Base-by-base conservation (phyloP, 1,140 invertebrate genomes). In the Caenorhabditis remanei region DNA sequence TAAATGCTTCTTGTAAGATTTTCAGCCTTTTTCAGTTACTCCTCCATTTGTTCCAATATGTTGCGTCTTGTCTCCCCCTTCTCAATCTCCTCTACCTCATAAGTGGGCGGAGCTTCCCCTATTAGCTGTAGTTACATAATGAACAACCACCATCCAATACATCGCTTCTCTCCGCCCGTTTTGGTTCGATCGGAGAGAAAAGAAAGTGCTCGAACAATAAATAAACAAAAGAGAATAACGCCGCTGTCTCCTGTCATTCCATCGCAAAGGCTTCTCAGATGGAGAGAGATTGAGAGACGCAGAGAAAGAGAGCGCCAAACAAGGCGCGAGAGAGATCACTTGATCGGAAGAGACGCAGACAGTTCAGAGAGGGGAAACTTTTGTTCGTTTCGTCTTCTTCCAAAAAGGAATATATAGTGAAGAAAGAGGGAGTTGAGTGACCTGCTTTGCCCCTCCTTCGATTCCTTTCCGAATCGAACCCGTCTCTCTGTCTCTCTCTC, bases 211-310 rank as follows among this genome's bases (percentile, higher is more conserved):
- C 71, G 71, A 79, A 79, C 71, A 50, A 79, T 79, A 79, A 79
- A 79, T 79, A 79, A 79, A 79, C 71, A 79, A 79, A 50, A 79
- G 32, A 41, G 21, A 48, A 71, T 19, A 16, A n/a, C 67, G n/a
- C 32, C 61, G 11, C 63, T 40, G 8, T 53, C 16, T 16, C 56
- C 56, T 58, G 56, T 58, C 56, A 58, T 58, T 58, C n/a, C 56
- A n/a, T 21, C n/a, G 9, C 50, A 32, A 32, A 32, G 9, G 9
- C 50, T 53, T 53, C 50, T 53, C 9, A 53, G 50, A 53, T 13
- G 50, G 16, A 53, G 50, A 53, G 9, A 53, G 50, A 9, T 1
- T 16, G 9, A 53, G 16, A 53, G 9, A 53, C 9, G 50, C 9
- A 16, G 0, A 58, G n/a, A 58, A 8, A 58, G 56, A 58, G n/a